Evolutionary conservation across 2,113 vertebrate species (phyloP).

Genomic region (Paracanthobrama guichenoti): DNA sequence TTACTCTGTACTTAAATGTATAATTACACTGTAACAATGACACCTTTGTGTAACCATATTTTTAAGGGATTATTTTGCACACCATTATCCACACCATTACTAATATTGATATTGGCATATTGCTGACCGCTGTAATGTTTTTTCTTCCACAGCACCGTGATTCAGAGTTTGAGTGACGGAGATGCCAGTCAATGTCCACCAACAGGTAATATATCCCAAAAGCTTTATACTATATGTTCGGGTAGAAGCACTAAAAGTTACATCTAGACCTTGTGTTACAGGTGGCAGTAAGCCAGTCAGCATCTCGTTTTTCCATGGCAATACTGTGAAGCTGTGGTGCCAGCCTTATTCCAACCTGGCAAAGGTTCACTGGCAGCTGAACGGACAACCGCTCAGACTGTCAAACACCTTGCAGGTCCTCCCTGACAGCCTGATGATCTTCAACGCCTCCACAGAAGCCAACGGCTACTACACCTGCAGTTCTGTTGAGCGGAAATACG

Average conservation of each 20-base stretch:
- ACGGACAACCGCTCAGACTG: background rate
- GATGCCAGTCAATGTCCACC: slow-evolving; percentile 70
- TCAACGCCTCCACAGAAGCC: slow-evolving; percentile 53
- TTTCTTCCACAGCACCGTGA: slow-evolving; percentile 65
- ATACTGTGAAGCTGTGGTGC: slow-evolving; percentile 65
- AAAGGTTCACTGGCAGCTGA: slow-evolving; percentile 62
- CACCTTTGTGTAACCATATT: too few species aligned
- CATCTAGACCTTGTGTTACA: slow-evolving; percentile 58
- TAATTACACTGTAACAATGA: too few species aligned
- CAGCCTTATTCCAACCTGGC: slow-evolving; percentile 71
- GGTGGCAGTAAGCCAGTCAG: slow-evolving; percentile 52
- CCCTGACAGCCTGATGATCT: slow-evolving; percentile 65
- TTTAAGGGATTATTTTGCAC: background rate
- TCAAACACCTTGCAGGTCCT: slow-evolving; percentile 58
- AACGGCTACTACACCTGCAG: slow-evolving; percentile 72
- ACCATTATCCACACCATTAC: background rate
- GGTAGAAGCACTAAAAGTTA: background rate
- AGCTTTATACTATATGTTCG: background rate
- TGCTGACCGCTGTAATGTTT: slow-evolving; percentile 4
- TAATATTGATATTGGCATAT: background rate
- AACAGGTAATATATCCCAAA: slow-evolving; percentile 51
- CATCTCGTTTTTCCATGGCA: slow-evolving; percentile 51
- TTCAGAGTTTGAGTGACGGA: slow-evolving; percentile 74
- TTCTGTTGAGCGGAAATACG: slow-evolving; percentile 65
- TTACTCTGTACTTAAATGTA: too few species aligned